These are phyloP conservation scores for Homarus gammarus DNA, from an alignment of 2,888 invertebrate species.

Conservation along the genomic window DNA sequence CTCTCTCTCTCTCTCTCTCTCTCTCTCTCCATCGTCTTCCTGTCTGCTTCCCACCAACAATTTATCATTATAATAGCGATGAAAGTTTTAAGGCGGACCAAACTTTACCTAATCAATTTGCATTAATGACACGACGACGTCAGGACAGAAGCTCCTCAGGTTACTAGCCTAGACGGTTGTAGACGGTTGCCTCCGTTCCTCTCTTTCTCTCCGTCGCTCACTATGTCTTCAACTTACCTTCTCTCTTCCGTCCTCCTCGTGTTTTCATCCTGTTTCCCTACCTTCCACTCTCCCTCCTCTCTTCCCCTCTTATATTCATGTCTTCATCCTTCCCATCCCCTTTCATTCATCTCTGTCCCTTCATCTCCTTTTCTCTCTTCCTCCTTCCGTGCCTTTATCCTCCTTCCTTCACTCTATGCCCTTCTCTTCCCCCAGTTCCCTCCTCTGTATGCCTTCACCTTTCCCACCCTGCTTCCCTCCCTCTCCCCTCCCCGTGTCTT, in stretches of 20 bases:
- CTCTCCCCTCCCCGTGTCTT: not conserved
- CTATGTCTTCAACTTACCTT: no score
- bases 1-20: slow-evolving; percentile 11
- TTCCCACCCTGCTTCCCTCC: not conserved
- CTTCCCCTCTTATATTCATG: not conserved
- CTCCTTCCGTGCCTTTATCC: not conserved
- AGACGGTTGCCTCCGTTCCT: no score
- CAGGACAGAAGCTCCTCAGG: slow-evolving; percentile 8
- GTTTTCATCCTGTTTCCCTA: not conserved
- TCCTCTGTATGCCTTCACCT: not conserved
- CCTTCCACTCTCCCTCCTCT: not conserved
- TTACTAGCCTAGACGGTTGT: slow-evolving; percentile 7
- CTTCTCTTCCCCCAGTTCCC: not conserved
- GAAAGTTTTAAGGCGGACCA: slow-evolving; percentile 40
- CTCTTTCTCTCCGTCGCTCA: no score
- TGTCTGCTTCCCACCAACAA: not conserved
- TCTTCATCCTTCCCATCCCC: not conserved
- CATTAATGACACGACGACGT: slow-evolving; percentile 38
- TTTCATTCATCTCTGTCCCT: no score
- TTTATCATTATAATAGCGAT: slow-evolving; percentile 46
- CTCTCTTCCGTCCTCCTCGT: no score
- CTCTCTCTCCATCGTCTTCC: not conserved
- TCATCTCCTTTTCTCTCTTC: slow-evolving; percentile 2
- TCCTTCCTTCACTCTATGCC: no score
- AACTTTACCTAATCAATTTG: slow-evolving; percentile 50